Base-by-base conservation (phyloP, 1,140 invertebrate species). In the Plutomurus gul region DNA sequence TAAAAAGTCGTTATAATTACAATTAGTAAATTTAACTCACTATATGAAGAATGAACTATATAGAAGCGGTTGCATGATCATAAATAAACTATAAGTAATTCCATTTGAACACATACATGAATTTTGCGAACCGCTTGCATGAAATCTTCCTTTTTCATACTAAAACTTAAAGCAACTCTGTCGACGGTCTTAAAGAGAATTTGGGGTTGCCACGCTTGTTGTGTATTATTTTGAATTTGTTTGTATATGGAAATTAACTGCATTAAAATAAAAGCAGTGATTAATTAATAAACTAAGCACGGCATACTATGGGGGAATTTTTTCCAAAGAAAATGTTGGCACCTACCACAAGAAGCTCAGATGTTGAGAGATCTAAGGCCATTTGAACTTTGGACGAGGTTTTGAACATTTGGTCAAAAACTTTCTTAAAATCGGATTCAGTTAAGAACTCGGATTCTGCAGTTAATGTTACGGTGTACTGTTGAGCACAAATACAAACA, bases 111-210 rank as follows among this genome's bases (percentile, higher is more conserved):
- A 10, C n/a, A 39, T 70, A 78, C 76, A 27, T 78, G 65, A 49
- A 78, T 20, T 51, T 78, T 78, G n/a, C 47, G 47, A 13, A 78
- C 71, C 18, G 76, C 65, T 56, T 78, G 70, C 43, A 78, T 72
- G 33, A 72, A 78, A 39, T 78, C 76, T 36, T 78, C 76, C 20
- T 71, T 72, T 4, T 47, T 43, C 27, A 78, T 40, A 13, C 65
- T 22, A 30, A 46, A 78, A 20, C 8, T 72, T n/a, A 46, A 16
- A 13, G 47, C 47, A n/a, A 43, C 11, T 20, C 73, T 78, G 18
- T 72, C 65, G 10, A 78, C 30, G 27, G 47, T 60, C 56, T 78
- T 70, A 72, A n/a, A 78, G 10, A 73, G 27, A n/a, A 39, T 30
- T 25, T 43, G 27, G 16, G 76, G 76, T 22, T 78, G 76, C 76